Conservation (phyloP, 2,113 vertebrate species). For the Micronisus gabar region DNA sequence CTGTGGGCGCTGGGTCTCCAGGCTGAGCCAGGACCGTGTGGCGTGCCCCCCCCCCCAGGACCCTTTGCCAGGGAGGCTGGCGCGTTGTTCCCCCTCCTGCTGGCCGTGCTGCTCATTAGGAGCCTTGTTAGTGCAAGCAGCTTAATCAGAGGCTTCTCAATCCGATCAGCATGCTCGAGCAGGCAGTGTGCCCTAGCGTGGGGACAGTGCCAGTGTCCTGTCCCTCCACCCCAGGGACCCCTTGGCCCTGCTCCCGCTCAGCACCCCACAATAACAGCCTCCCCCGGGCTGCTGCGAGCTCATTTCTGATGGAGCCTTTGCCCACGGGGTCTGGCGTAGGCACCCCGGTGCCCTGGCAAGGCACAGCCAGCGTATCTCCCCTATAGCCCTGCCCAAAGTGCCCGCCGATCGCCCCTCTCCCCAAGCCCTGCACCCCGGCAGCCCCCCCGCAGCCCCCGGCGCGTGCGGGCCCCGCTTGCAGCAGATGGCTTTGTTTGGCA, state of each 20-base stretch:
- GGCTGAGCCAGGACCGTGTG: background rate
- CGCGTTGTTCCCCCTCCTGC: background rate
- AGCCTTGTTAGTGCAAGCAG: conserved; percentile 1
- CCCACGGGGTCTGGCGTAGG: background rate
- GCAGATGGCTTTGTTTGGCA: conserved; percentile 72
- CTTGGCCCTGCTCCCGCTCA: background rate
- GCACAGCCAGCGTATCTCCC: rapidly evolving
- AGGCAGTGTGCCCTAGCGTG: background rate
- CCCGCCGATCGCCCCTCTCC: rapidly evolving
- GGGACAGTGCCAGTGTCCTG: background rate
- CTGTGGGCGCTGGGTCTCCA: background rate
- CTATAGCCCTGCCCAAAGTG: background rate
- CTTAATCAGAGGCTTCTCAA: background rate
- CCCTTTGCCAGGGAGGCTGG: background rate
- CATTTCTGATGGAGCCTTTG: background rate
- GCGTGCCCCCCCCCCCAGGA: background rate
- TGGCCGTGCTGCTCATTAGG: background rate
- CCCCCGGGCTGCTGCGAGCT: background rate
- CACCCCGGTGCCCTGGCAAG: rapidly evolving
- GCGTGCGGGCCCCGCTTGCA: background rate
- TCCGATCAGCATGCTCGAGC: background rate
- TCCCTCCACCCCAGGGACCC: background rate
- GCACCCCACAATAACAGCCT: background rate
- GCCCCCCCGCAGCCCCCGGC: background rate
- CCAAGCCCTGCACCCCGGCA: background rate